phyloP scores from a whole-genome alignment of 2,113 vertebrate species.

The Cnemophilus loriae region DNA sequence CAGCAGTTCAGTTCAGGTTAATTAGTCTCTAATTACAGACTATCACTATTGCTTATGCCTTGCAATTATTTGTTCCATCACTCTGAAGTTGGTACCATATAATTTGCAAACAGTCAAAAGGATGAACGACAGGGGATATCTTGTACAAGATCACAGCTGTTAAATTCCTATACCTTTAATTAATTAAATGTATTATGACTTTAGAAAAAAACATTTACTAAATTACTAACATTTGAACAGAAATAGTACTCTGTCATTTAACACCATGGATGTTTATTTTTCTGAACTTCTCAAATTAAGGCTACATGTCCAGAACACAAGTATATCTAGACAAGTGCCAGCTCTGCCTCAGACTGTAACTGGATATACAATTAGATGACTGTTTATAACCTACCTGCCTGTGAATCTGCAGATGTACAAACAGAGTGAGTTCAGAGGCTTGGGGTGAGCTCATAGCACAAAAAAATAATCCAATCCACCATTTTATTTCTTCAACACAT shows the following conservation, averaged over 20 bases:
- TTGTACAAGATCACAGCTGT: neutral
- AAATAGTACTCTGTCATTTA: neutral
- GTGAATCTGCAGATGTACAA: neutral
- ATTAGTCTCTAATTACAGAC: conserved; percentile 61
- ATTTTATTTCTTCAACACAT: neutral
- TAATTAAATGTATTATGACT: neutral
- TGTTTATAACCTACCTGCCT: neutral
- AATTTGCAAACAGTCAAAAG: neutral
- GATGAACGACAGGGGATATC: neutral
- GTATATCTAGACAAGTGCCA: neutral
- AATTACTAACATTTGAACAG: neutral
- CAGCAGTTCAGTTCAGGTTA: conserved; percentile 25
- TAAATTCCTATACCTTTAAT: neutral
- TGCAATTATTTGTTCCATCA: conserved; percentile 15
- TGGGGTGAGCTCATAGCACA: neutral
- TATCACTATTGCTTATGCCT: neutral
- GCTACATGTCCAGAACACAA: neutral
- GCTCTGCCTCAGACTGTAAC: neutral
- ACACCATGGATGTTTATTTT: neutral
- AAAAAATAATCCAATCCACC: neutral
- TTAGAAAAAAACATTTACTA: neutral
- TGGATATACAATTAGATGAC: neutral
- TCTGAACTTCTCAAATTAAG: neutral
- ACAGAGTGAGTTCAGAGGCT: neutral
- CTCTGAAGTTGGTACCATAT: neutral